Evolutionary conservation across 2,113 vertebrate genomes (phyloP).

Genomic region (Eulemur macaco): DNA sequence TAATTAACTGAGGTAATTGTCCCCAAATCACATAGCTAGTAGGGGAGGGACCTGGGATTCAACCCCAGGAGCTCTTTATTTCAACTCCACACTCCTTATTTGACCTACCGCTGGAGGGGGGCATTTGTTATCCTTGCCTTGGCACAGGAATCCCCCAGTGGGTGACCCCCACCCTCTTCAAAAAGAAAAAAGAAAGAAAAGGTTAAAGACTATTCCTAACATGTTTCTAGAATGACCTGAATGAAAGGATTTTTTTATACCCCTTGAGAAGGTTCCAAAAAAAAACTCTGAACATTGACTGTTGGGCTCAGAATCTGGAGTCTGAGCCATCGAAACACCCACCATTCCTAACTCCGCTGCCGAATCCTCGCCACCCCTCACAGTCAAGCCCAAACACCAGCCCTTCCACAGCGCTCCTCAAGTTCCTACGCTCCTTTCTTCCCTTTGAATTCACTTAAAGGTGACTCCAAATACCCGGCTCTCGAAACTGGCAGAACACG

Average conservation of each 20-base stretch:
- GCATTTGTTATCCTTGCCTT: not conserved
- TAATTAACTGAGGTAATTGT: conserved; percentile 16
- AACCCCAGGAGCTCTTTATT: not conserved
- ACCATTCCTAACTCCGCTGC: not conserved
- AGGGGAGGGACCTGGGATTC: not conserved
- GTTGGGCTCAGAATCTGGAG: not conserved
- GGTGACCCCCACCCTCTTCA: not conserved
- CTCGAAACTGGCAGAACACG: not conserved
- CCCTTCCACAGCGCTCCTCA: not conserved
- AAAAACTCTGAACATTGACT: not conserved
- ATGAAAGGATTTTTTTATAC: not conserved
- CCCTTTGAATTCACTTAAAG: not conserved
- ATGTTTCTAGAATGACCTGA: not conserved
- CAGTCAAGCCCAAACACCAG: not conserved
- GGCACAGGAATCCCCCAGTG: not conserved
- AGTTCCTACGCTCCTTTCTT: not conserved
- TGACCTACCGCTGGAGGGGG: not conserved
- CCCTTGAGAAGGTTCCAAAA: not conserved
- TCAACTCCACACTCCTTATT: not conserved
- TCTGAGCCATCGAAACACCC: not conserved
- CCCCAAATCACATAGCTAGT: not conserved
- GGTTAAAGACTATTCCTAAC: not conserved
- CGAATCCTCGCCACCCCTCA: not conserved
- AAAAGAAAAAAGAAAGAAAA: not conserved
- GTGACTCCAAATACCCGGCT: not conserved